These are phyloP conservation scores for Sterrhoptilus dennistouni DNA, from an alignment of 2,113 vertebrate genomes.

Conservation along the genomic window DNA sequence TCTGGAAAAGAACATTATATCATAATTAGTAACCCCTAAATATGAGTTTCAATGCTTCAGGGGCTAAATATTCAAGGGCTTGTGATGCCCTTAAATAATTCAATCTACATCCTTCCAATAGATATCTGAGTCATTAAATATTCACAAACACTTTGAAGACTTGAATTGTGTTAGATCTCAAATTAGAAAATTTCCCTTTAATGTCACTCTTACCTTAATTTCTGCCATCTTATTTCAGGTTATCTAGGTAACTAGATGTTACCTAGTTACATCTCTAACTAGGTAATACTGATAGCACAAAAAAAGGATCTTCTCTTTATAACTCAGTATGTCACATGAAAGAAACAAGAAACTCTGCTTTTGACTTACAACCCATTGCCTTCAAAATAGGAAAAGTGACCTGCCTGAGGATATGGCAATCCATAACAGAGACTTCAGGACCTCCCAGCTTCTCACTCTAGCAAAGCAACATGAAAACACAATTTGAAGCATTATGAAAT, in stretches of 20 bases:
- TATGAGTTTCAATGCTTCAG: not conserved
- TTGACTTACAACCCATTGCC: not conserved
- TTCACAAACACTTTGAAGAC: slow-evolving; percentile 51
- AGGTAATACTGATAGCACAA: not conserved
- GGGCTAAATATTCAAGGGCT: not conserved
- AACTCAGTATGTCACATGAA: not conserved
- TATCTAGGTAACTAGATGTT: not conserved
- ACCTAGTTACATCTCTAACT: not conserved
- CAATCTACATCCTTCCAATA: not conserved
- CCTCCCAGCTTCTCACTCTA: not conserved
- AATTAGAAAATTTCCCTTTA: slow-evolving; percentile 49
- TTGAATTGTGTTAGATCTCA: slow-evolving; percentile 39
- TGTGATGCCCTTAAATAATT: slow-evolving; percentile 53
- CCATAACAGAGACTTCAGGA: not conserved
- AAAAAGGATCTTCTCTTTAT: not conserved
- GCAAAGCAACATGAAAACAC: not conserved
- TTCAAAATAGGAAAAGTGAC: not conserved
- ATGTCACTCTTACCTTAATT: slow-evolving; percentile 11
- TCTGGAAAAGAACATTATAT: not conserved
- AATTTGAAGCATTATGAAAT: not conserved
- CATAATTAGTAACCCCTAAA: not conserved
- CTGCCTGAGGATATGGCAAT: not conserved
- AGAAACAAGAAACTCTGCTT: not conserved
- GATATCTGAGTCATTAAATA: slow-evolving; percentile 49
- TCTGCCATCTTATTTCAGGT: not conserved